A percentile compares a stretch with the other conserved stretches of the same genome.
Evolutionary conservation across 2,113 vertebrate species (phyloP).

Genomic region (Planiliza haematocheilus): DNA sequence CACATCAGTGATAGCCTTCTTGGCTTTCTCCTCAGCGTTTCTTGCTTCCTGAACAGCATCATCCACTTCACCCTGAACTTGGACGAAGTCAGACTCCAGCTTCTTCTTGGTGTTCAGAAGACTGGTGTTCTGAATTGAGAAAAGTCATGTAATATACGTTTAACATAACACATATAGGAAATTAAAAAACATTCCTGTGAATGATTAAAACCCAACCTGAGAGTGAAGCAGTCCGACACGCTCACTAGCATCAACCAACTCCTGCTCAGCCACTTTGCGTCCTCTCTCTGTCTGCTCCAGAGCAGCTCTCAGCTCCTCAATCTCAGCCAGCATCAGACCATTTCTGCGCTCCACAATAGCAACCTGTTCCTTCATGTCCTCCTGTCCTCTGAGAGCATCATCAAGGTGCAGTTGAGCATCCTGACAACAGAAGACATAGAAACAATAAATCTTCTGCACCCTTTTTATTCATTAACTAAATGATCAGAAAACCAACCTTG

Average conservation of each 20-base stretch:
- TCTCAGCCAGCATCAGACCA: conserved; percentile 73
- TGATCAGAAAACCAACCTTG: conserved; percentile 68
- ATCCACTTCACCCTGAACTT: conserved; percentile 76
- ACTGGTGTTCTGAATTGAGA: conserved; percentile 67
- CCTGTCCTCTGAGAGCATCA: conserved; percentile 85
- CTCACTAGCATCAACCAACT: conserved; percentile 90
- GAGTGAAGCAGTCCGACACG: conserved; percentile 91
- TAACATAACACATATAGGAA: too few species aligned
- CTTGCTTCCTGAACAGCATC: conserved; percentile 76
- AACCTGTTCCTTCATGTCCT: conserved; percentile 89
- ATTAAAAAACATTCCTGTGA: neutral
- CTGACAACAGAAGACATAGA: conserved; percentile 61
- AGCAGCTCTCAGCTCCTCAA: conserved; percentile 76
- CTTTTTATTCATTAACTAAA: neutral
- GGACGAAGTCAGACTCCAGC: conserved; percentile 68
- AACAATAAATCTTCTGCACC: neutral
- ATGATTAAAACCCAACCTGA: conserved; percentile 79
- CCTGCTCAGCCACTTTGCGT: conserved; percentile 91
- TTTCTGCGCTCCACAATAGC: conserved; percentile 87
- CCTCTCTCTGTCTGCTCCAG: conserved; percentile 79
- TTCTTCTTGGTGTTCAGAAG: conserved; percentile 80
- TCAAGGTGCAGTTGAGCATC: conserved; percentile 91
- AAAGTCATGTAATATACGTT: neutral
- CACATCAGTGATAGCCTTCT: conserved; percentile 93
- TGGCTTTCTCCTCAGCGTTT: conserved; percentile 95